Conservation (phyloP, 2,888 invertebrate species). For the Xestoiulus laeticollis region DNA sequence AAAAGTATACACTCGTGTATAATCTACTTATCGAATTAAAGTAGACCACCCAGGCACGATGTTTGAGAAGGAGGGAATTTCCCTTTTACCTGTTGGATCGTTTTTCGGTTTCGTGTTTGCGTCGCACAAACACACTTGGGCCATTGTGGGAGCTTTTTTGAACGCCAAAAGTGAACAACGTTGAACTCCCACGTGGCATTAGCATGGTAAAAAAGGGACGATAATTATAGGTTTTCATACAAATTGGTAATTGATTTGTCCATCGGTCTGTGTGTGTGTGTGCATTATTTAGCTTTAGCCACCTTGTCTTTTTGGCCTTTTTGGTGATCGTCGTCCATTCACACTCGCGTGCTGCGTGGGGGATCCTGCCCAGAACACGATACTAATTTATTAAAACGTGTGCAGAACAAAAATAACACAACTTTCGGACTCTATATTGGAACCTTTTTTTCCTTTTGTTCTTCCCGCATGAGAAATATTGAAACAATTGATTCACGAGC, state of each 20-base stretch:
- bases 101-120: neutral
- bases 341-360: slow-evolving; percentile 34
- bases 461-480: neutral
- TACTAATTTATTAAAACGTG: slow-evolving; percentile 31
- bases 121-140: neutral
- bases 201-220: slow-evolving; percentile 4
- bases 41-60: slow-evolving; percentile 8
- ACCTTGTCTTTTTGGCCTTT: neutral
- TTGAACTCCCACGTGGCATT: neutral
- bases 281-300: neutral
- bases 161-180: slow-evolving; percentile 38
- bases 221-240: neutral
- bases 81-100: slow-evolving; percentile 9
- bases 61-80: neutral
- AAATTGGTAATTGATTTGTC: slow-evolving; percentile 39
- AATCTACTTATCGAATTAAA: slow-evolving; percentile 12
- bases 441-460: neutral
- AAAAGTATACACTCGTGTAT: neutral
- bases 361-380: neutral
- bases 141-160: neutral
- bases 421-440: neutral
- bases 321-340: neutral
- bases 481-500: neutral
- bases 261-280: neutral
- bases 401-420: neutral